A percentile compares a stretch with the other conserved stretches of the same genome.
Evolutionary conservation across 2,888 invertebrate species (phyloP).

Genomic region (Apotomis betuletana): DNA sequence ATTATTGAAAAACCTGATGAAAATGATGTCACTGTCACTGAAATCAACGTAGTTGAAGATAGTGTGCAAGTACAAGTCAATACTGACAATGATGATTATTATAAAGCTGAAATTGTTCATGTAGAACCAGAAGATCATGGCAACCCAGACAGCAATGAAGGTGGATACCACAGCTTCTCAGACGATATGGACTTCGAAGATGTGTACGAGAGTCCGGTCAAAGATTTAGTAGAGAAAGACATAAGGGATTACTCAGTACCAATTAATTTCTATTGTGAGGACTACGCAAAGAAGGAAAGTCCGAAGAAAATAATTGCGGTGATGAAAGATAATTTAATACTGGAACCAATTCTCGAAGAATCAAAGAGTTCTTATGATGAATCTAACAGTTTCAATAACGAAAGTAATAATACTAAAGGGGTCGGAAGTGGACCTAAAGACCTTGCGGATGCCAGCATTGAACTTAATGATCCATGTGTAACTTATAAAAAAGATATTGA

Average conservation of each 20-base stretch:
- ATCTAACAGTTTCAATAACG: slow-evolving; percentile 56
- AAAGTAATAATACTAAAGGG: slow-evolving; percentile 45
- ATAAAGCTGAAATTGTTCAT: slow-evolving; percentile 52
- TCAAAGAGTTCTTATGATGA: slow-evolving; percentile 75
- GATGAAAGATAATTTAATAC: slow-evolving; percentile 49
- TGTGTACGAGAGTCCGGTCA: slow-evolving; percentile 76
- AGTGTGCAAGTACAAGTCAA: slow-evolving; percentile 28
- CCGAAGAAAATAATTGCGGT: slow-evolving; percentile 57
- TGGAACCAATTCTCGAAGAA: slow-evolving; percentile 79
- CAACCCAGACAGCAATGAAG: slow-evolving; percentile 63
- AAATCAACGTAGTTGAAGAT: slow-evolving; percentile 37
- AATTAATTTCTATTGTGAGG: slow-evolving; percentile 73
- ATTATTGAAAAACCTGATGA: slow-evolving; percentile 56
- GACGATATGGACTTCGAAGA: slow-evolving; percentile 70
- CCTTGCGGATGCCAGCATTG: not conserved
- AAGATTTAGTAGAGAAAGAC: slow-evolving; percentile 75
- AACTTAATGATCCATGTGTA: not conserved
- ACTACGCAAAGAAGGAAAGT: slow-evolving; percentile 59
- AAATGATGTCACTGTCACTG: slow-evolving; percentile 40
- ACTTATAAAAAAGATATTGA: not conserved
- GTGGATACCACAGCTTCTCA: slow-evolving; percentile 78
- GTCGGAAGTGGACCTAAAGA: not conserved
- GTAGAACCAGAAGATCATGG: slow-evolving; percentile 51
- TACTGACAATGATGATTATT: slow-evolving; percentile 41
- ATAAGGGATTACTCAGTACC: slow-evolving; percentile 79